Percentiles rank a stretch among this genome's conserved stretches.
Evolutionary conservation across 1,140 invertebrate species (phyloP).

Genomic region (Dinoponera quadriceps): DNA sequence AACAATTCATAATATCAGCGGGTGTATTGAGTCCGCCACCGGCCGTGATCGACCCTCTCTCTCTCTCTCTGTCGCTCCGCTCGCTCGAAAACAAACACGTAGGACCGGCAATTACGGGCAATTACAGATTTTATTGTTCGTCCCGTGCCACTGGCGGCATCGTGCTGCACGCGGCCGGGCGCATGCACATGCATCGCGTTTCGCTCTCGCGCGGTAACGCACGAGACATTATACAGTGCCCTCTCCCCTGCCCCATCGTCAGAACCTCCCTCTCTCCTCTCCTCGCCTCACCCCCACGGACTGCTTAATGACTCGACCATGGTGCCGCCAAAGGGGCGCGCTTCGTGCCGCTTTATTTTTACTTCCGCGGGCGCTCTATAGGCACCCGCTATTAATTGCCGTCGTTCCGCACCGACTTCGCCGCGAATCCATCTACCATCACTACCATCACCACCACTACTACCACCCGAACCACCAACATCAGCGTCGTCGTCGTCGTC

Average conservation of each 20-base stretch:
- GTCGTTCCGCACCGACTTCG: constrained; percentile 81
- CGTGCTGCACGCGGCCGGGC: constrained; percentile 16
- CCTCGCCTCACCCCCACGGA: constrained; percentile 34
- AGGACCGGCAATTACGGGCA: constrained; percentile 64
- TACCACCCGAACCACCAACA: constrained; percentile 67
- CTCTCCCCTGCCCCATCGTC: constrained; percentile 52
- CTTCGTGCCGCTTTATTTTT: constrained; percentile 83
- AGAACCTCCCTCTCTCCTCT: constrained; percentile 19
- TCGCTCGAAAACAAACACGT: constrained; percentile 58
- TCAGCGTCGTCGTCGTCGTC: constrained; percentile 54
- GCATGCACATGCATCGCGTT: constrained; percentile 68
- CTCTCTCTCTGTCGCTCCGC: background rate
- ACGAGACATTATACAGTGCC: constrained; percentile 82
- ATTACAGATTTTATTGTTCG: constrained; percentile 72
- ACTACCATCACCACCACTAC: constrained; percentile 47
- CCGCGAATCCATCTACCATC: constrained; percentile 81
- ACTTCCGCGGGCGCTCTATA: constrained; percentile 83
- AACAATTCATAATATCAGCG: constrained; percentile 48
- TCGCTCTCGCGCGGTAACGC: constrained; percentile 74
- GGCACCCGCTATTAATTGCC: constrained; percentile 84
- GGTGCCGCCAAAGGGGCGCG: constrained; percentile 81
- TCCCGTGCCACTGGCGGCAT: constrained; percentile 38
- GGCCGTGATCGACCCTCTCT: no score
- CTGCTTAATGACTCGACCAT: constrained; percentile 80
- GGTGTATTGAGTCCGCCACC: constrained; percentile 31